These are phyloP conservation scores for Andrena camellia DNA, from an alignment of 2,888 invertebrate genomes.

Conservation along the genomic window DNA sequence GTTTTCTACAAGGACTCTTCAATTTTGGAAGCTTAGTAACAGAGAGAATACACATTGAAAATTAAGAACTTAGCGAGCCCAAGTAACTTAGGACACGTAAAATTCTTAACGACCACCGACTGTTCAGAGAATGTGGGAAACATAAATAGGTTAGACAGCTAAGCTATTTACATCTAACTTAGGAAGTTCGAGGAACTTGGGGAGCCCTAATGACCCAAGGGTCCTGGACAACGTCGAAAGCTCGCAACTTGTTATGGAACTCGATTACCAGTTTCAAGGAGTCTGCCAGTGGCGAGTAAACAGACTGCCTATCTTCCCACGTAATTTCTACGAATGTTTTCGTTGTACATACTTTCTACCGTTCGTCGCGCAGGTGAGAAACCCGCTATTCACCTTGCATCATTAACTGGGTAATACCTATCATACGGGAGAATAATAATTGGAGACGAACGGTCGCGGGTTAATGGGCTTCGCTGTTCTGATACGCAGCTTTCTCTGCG, in stretches of 20 bases:
- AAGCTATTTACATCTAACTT: not conserved
- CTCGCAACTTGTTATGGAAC: no score
- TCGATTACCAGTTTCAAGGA: not conserved
- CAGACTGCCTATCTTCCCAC: conserved; percentile 42
- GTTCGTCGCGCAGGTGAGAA: conserved; percentile 42
- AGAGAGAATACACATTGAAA: no score
- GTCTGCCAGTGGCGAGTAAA: not conserved
- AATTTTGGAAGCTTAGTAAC: no score
- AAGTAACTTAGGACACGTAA: no score
- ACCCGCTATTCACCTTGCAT: conserved; percentile 52
- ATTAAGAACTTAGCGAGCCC: no score
- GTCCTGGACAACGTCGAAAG: no score
- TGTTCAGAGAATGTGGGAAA: not conserved
- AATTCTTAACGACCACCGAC: no score
- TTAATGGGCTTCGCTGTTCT: conserved; percentile 44
- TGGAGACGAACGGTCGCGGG: conserved; percentile 53
- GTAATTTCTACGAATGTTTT: conserved; percentile 33
- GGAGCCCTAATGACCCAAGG: not conserved
- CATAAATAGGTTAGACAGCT: not conserved
- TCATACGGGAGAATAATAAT: conserved; percentile 57
- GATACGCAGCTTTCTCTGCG: conserved; percentile 6
- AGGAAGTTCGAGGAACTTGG: not conserved
- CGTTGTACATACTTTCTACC: conserved; percentile 53
- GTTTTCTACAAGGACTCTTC: no score
- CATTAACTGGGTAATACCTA: conserved; percentile 55